Evolutionary conservation across 2,797 vertebrate species (phyloP).

Genomic region (Agapornis canus): DNA sequence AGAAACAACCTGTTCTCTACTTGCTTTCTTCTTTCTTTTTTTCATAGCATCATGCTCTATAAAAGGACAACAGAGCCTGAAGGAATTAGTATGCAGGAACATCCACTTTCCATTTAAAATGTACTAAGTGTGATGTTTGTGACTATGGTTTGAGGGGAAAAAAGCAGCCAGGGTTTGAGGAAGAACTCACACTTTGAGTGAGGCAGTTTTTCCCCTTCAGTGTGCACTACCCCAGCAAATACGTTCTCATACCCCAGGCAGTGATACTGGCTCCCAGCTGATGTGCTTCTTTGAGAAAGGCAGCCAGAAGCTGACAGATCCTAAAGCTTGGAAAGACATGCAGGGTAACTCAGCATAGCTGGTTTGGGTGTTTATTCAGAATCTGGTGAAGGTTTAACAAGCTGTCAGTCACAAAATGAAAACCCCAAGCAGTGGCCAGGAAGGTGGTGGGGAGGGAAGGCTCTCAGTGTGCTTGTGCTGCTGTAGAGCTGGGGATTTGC

Average conservation of each 20-base stretch:
- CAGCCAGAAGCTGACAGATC: slow-evolving; percentile 37
- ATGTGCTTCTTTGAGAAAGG: background rate
- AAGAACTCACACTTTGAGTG: slow-evolving; percentile 16
- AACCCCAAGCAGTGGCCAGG: background rate
- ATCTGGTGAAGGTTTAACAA: slow-evolving; percentile 1
- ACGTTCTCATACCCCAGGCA: background rate
- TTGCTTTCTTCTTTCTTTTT: background rate
- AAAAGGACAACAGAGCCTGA: background rate
- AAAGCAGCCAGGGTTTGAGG: slow-evolving; percentile 11
- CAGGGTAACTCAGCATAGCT: background rate
- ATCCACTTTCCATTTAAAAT: slow-evolving; percentile 11
- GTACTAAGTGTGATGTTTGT: slow-evolving; percentile 28
- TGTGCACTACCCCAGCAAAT: background rate
- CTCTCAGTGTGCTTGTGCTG: background rate
- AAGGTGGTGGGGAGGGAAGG: background rate
- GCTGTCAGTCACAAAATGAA: background rate
- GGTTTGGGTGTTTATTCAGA: background rate
- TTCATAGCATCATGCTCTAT: background rate
- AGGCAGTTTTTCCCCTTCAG: slow-evolving; percentile 30
- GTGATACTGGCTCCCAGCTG: background rate
- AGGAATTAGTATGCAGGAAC: slow-evolving; percentile 38
- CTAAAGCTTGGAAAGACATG: background rate
- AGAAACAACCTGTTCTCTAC: background rate
- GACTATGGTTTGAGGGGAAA: background rate
- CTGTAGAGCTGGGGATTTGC: background rate